Evolutionary conservation across 2,888 invertebrate genomes (phyloP).

Genomic region (Drosophila percnosoma): DNA sequence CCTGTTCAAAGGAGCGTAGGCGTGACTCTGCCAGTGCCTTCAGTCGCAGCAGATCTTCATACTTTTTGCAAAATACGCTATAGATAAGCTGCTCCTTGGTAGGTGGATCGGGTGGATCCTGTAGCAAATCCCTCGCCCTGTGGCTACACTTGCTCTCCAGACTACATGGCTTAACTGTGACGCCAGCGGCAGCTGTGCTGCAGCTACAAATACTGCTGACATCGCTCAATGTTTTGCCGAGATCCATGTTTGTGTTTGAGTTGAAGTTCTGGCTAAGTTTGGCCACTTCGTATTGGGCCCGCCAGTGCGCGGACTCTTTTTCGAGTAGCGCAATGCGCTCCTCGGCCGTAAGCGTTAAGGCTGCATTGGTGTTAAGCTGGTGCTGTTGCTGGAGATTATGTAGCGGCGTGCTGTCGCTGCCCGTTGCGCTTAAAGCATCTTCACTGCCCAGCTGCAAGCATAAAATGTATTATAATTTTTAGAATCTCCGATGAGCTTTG

Average conservation of each 20-base stretch:
- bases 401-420: slow-evolving; percentile 83
- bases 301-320: slow-evolving; percentile 90
- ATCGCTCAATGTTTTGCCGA: slow-evolving; percentile 43
- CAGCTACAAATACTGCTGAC: slow-evolving; percentile 72
- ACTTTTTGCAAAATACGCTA: slow-evolving; percentile 83
- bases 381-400: slow-evolving; percentile 47
- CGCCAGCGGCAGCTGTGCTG: slow-evolving; percentile 82
- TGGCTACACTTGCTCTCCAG: slow-evolving; percentile 62
- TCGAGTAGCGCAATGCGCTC: slow-evolving; percentile 86
- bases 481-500: not conserved
- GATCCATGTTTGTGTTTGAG: slow-evolving; percentile 56
- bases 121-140: slow-evolving; percentile 65
- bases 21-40: slow-evolving; percentile 84
- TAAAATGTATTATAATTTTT: not conserved
- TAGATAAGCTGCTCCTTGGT: slow-evolving; percentile 83
- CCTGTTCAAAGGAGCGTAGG: slow-evolving; percentile 82
- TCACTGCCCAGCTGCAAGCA: slow-evolving; percentile 87
- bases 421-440: slow-evolving; percentile 87
- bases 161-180: slow-evolving; percentile 69
- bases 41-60: slow-evolving; percentile 82
- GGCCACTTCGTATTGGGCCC: slow-evolving; percentile 89
- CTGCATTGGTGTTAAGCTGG: slow-evolving; percentile 40
- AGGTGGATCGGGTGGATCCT: slow-evolving; percentile 68
- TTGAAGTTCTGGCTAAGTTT: slow-evolving; percentile 85
- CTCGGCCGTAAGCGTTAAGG: slow-evolving; percentile 68